These are phyloP conservation scores for Neotoma lepida DNA, from an alignment of 2,113 vertebrate genomes.

Conservation along the genomic window DNA sequence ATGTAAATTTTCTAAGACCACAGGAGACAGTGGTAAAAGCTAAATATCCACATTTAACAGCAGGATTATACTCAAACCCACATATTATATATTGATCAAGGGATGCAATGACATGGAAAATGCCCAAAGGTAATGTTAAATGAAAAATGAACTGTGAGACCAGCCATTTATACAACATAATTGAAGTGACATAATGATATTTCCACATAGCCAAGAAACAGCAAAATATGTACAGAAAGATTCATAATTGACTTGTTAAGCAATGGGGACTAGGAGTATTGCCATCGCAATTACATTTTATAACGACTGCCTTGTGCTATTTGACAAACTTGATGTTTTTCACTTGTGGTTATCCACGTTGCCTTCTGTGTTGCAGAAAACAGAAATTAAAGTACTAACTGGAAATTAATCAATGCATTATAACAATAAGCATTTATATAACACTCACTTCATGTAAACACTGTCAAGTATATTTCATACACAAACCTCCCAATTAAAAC, in stretches of 20 bases:
- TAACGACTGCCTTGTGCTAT: neutral
- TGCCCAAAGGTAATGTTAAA: neutral
- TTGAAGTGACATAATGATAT: neutral
- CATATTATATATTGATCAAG: neutral
- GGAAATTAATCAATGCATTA: neutral
- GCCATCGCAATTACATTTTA: neutral
- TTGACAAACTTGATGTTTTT: constrained; percentile 18
- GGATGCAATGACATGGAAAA: neutral
- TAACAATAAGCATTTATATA: neutral
- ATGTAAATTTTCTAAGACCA: neutral
- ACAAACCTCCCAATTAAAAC: neutral
- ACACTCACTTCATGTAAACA: neutral
- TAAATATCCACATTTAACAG: neutral
- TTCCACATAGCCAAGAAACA: neutral
- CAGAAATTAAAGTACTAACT: neutral
- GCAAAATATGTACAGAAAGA: neutral
- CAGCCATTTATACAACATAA: neutral
- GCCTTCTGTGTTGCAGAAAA: neutral
- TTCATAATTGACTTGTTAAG: neutral
- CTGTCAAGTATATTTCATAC: neutral
- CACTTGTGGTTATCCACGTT: neutral
- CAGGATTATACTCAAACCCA: neutral
- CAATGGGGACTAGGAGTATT: neutral
- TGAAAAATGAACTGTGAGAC: neutral
- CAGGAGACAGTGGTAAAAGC: neutral